phyloP scores from a whole-genome alignment of 2,113 vertebrate species.

The Trichechus manatus region DNA sequence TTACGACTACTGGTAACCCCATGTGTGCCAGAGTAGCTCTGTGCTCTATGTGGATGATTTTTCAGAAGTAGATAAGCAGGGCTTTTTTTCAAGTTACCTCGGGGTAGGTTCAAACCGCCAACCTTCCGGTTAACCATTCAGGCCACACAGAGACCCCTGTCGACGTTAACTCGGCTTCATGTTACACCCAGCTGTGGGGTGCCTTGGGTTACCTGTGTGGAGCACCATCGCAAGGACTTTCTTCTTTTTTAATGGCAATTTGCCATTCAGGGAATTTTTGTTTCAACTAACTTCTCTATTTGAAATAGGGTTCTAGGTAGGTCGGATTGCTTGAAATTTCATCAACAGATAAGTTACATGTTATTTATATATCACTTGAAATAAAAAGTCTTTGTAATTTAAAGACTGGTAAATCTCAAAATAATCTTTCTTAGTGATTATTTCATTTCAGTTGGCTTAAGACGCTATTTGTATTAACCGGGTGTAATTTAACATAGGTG shows the following conservation, averaged over 20 bases:
- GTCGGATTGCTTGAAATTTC: slow-evolving; percentile 61
- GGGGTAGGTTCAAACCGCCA: background rate
- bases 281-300: slow-evolving; percentile 39
- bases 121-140: background rate
- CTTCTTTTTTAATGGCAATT: background rate
- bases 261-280: slow-evolving; percentile 11
- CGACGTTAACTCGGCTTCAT: background rate
- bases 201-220: background rate
- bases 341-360: slow-evolving; percentile 66
- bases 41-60: background rate
- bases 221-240: background rate
- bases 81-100: background rate
- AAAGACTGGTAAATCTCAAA: slow-evolving; percentile 67
- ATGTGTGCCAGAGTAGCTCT: background rate
- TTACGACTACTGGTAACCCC: background rate
- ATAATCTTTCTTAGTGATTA: slow-evolving; percentile 73
- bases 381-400: slow-evolving; percentile 71
- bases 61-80: background rate
- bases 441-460: slow-evolving; percentile 78
- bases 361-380: slow-evolving; percentile 73
- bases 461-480: slow-evolving; percentile 80
- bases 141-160: background rate
- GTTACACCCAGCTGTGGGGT: background rate
- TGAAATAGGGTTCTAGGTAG: slow-evolving; percentile 58
- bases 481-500: slow-evolving; percentile 80